Conservation (phyloP, 2,797 vertebrate genomes). For the Megaceryle alcyon region DNA sequence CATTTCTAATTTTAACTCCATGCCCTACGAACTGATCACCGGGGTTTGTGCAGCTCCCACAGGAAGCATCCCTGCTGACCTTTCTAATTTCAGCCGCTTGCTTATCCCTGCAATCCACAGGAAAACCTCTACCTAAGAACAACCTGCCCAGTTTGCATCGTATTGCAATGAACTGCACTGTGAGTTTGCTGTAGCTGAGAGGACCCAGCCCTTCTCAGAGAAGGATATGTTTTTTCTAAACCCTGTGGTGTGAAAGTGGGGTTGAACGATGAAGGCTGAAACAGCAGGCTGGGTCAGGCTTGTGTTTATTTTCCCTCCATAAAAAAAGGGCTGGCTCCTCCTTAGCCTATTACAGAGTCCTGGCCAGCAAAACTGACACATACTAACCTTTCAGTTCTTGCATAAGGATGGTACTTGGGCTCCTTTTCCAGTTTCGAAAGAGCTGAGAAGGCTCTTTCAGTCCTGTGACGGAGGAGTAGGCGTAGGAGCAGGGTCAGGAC, state of each 20-base stretch:
- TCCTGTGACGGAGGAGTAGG: slow-evolving; percentile 57
- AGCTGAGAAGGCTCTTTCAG: slow-evolving; percentile 48
- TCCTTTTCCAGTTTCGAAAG: slow-evolving; percentile 47
- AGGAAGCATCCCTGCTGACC: slow-evolving; percentile 20
- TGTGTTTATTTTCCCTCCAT: neutral
- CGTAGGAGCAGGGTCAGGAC: slow-evolving; percentile 44
- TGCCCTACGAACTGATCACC: neutral
- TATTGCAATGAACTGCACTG: neutral
- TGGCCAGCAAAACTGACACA: neutral
- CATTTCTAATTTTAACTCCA: neutral
- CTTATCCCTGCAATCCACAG: neutral
- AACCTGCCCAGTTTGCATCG: neutral
- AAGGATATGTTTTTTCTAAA: neutral
- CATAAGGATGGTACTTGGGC: slow-evolving; percentile 10
- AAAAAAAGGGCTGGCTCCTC: neutral
- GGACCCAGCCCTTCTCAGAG: neutral
- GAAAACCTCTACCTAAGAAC: neutral
- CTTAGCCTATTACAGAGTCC: neutral
- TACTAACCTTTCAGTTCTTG: slow-evolving; percentile 56
- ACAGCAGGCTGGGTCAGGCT: slow-evolving; percentile 26
- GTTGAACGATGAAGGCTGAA: neutral
- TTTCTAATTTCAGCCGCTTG: slow-evolving; percentile 22
- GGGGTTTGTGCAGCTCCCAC: neutral
- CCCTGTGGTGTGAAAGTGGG: neutral
- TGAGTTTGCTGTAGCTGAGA: neutral